A percentile compares a stretch with the other conserved stretches of the same genome.
Conservation (phyloP, 1,140 invertebrate species). For the Mactra quadrangularis region DNA sequence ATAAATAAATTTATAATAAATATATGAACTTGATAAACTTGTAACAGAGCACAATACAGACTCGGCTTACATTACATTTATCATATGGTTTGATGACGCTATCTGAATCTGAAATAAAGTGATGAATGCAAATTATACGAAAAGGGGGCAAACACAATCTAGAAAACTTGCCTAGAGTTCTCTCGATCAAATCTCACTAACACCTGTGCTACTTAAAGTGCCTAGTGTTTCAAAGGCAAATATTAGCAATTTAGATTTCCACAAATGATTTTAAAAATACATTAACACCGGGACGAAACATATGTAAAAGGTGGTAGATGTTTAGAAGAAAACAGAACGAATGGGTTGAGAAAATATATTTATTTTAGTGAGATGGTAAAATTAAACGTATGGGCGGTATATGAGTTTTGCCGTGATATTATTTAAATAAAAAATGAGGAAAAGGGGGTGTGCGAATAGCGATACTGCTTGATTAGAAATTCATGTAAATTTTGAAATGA, state of each 20-base stretch:
- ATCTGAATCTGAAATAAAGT: background rate
- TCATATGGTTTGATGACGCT: conserved; percentile 31
- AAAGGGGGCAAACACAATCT: conserved; percentile 6
- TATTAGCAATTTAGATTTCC: conserved; percentile 45
- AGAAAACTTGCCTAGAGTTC: background rate
- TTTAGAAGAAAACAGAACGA: background rate
- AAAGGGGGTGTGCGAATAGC: no score
- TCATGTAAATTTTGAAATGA: no score
- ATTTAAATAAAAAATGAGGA: no score
- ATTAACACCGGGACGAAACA: conserved; percentile 35
- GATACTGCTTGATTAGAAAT: no score
- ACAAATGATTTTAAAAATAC: conserved; percentile 56
- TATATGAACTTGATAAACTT: conserved; percentile 15
- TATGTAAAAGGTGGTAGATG: conserved; percentile 27
- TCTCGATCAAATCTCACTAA: conserved; percentile 20
- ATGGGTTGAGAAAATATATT: background rate
- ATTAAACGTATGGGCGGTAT: conserved; percentile 36
- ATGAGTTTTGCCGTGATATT: conserved; percentile 26
- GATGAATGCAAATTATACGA: conserved; percentile 47
- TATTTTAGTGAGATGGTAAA: background rate
- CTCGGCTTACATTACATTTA: conserved; percentile 16
- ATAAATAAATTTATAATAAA: background rate
- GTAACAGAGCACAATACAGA: background rate
- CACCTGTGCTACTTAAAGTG: conserved; percentile 58
- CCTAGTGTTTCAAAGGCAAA: conserved; percentile 50